A percentile compares a stretch with the other conserved stretches of the same genome.
phyloP scores from a whole-genome alignment of 2,113 vertebrate genomes.

The Martes martes region DNA sequence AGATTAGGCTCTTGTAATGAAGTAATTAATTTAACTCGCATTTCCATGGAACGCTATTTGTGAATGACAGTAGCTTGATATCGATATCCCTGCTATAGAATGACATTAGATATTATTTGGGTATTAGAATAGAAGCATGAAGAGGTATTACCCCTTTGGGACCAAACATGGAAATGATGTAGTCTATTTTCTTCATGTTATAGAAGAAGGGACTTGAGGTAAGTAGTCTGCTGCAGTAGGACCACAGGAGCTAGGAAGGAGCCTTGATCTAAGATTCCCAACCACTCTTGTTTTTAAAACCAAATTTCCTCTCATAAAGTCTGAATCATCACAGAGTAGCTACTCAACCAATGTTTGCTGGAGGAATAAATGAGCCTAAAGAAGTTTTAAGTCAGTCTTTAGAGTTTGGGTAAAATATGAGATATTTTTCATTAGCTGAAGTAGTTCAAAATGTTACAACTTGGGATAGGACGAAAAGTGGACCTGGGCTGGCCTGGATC shows the following conservation, averaged over 20 bases:
- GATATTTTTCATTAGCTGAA: not conserved
- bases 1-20: not conserved
- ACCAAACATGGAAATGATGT: not conserved
- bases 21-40: not conserved
- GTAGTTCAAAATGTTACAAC: not conserved
- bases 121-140: not conserved
- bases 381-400: not conserved
- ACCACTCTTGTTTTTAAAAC: not conserved
- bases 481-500: not conserved
- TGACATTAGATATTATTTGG: not conserved
- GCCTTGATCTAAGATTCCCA: not conserved
- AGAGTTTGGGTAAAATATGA: not conserved
- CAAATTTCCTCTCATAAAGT: not conserved
- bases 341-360: not conserved
- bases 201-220: not conserved
- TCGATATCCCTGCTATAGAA: not conserved
- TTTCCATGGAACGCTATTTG: not conserved
- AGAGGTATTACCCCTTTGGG: not conserved
- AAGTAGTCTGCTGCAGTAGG: too few species aligned
- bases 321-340: not conserved
- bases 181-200: not conserved
- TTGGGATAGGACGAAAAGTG: not conserved
- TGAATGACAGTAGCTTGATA: not conserved
- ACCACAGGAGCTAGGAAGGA: not conserved
- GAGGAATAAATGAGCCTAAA: not conserved